Evolutionary conservation across 2,888 invertebrate species (phyloP), one percentile per base, ranked within the genome.

Genomic region (Yponomeuta malinellus): DNA sequence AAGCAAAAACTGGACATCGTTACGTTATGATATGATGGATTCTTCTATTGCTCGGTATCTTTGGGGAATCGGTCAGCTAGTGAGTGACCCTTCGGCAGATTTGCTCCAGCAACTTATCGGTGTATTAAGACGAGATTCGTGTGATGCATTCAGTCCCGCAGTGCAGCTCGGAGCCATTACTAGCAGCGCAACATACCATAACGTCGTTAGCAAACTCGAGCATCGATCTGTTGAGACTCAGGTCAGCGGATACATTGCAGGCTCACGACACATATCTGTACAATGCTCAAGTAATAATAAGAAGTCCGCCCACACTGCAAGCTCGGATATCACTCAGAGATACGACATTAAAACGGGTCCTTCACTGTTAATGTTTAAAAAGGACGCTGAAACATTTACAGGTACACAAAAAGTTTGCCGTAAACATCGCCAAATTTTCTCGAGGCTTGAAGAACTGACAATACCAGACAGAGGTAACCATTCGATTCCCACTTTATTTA

Each of bases 31-130:
- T 59, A 15, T 15, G 52, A 59, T 59, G 52, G 52, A 59, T 59
- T 59, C 52, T 15, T 15, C 29, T 8, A 88, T 88, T 88, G 74
- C 84, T 64, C 77, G 75, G 69, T 78, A 85, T 74, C 75, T 88
- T 63, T 85, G 84, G 85, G 80, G 83, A 70, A 76, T 89, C 63
- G 82, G 82, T 29, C 82, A 88, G 73, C 77, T 89, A n/a, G 77
- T 84, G 12, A 84, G 81, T 71, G 83, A 88, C 74, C 87, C 89
- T 48, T 84, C 88, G 1, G 75, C 80, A 23, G 81, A 84, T 59
- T 65, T 89, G 59, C 31, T 68, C 9, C 52, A 52, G 48, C 52
- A 59, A 29, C 29, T 68, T 48, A 10, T 52, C 10, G 52, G 31
- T 15, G 68, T 23, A 10, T 48, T 43, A n/a, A 43, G 8, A 68